Evolutionary conservation across 1,140 invertebrate species (phyloP).

Genomic region (Procambarus clarkii): DNA sequence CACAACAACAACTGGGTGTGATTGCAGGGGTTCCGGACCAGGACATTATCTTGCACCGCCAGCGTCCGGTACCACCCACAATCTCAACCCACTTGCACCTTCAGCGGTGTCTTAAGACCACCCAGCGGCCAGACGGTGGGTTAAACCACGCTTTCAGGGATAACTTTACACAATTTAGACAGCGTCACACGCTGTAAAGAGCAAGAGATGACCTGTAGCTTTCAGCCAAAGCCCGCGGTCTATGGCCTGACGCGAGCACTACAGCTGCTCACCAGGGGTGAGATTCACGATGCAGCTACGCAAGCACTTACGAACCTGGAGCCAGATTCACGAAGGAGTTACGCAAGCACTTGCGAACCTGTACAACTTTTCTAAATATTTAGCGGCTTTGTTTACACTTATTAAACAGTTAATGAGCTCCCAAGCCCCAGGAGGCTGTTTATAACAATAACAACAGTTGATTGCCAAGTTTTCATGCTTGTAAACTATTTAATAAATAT

Average conservation of each 20-base stretch:
- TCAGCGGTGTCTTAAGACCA: constrained; percentile 6
- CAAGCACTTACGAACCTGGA: too few relatives aligned
- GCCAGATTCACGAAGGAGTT: too few relatives aligned
- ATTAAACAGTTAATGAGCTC: too few relatives aligned
- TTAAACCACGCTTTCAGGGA: constrained; percentile 20
- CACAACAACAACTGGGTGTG: constrained; percentile 21
- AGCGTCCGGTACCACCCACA: not conserved
- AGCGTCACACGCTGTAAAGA: constrained; percentile 63
- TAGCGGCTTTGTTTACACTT: too few relatives aligned
- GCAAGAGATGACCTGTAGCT: constrained; percentile 8
- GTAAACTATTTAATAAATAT: too few relatives aligned
- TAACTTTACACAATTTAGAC: constrained; percentile 60
- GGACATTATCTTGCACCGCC: not conserved
- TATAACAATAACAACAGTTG: too few relatives aligned
- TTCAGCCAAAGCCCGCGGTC: too few relatives aligned
- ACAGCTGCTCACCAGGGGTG: not conserved
- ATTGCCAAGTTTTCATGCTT: too few relatives aligned
- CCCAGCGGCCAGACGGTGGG: not conserved
- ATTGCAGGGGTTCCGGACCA: constrained; percentile 5
- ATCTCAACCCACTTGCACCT: constrained; percentile 16
- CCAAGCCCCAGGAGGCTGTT: too few relatives aligned
- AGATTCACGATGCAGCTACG: not conserved
- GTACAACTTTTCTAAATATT: too few relatives aligned
- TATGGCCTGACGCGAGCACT: not conserved
- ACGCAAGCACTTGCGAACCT: too few relatives aligned